These are phyloP conservation scores for Drusus annulatus DNA, from an alignment of 1,140 invertebrate genomes.

Conservation along the genomic window DNA sequence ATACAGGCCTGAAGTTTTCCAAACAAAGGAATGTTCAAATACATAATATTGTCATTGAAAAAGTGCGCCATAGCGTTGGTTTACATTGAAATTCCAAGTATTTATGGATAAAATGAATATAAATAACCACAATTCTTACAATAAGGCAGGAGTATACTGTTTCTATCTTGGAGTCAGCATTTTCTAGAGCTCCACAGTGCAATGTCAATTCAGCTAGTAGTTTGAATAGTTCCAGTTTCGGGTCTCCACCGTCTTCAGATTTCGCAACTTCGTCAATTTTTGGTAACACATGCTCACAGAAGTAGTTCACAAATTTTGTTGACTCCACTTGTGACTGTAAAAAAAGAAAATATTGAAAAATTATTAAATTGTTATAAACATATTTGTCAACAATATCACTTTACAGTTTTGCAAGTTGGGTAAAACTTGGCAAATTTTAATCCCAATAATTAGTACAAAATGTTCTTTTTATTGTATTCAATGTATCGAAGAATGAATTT, in stretches of 20 bases:
- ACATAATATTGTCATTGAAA: too few species aligned
- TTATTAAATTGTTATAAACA: neutral
- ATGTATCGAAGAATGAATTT: too few species aligned
- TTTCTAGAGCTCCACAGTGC: slow-evolving; percentile 83
- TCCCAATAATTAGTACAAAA: too few species aligned
- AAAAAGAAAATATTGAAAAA: slow-evolving; percentile 55
- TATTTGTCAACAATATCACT: neutral
- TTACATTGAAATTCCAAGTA: too few species aligned
- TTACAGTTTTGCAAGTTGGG: too few species aligned
- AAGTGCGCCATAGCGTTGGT: too few species aligned
- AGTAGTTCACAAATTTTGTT: slow-evolving; percentile 87
- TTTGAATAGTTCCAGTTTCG: slow-evolving; percentile 88
- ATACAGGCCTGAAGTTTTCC: neutral
- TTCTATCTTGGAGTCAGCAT: slow-evolving; percentile 82
- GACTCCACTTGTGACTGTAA: slow-evolving; percentile 90
- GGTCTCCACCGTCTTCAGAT: slow-evolving; percentile 77
- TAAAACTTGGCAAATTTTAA: too few species aligned
- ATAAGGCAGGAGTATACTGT: slow-evolving; percentile 84
- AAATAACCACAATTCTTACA: slow-evolving; percentile 72
- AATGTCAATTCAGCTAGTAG: slow-evolving; percentile 89
- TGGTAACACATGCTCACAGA: slow-evolving; percentile 89
- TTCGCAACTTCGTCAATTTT: slow-evolving; percentile 73
- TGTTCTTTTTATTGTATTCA: too few species aligned
- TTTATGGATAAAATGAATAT: too few species aligned
- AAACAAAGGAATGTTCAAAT: too few species aligned